Percentiles rank a stretch among this genome's conserved stretches.
phyloP scores from a whole-genome alignment of 2,888 invertebrate species.

The Aphrophora alni region DNA sequence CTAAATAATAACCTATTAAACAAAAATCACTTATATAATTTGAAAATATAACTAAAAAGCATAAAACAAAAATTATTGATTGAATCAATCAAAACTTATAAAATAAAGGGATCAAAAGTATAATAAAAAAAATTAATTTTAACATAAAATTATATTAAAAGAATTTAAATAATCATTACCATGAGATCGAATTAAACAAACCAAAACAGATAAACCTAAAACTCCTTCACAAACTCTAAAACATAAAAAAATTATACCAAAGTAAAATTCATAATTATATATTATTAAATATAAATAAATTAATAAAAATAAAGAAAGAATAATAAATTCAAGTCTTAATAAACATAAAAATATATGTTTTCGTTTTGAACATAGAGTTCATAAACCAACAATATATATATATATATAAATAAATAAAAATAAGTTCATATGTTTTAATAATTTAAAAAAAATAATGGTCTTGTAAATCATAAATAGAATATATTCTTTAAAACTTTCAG shows the following conservation, averaged over 20 bases:
- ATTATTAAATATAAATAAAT: too few species aligned
- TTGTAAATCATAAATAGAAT: slow-evolving; percentile 70
- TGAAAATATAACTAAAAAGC: slow-evolving; percentile 61
- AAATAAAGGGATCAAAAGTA: slow-evolving; percentile 64
- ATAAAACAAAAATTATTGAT: slow-evolving; percentile 66
- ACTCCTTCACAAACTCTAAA: too few species aligned
- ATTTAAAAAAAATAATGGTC: slow-evolving; percentile 72
- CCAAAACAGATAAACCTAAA: too few species aligned
- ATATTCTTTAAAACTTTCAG: slow-evolving; percentile 65
- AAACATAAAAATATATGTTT: too few species aligned
- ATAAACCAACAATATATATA: too few species aligned
- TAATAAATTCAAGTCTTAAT: too few species aligned
- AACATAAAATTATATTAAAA: slow-evolving; percentile 58
- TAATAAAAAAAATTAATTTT: slow-evolving; percentile 57
- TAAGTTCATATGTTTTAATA: slow-evolving; percentile 68
- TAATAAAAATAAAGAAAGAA: too few species aligned
- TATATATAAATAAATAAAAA: slow-evolving; percentile 55
- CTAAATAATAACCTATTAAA: slow-evolving; percentile 55
- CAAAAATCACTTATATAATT: slow-evolving; percentile 44
- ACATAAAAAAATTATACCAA: too few species aligned
- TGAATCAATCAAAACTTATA: slow-evolving; percentile 65
- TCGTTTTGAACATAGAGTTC: too few species aligned
- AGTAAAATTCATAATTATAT: too few species aligned
- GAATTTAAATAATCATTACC: too few species aligned
- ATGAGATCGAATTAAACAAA: too few species aligned